Evolutionary conservation across 2,113 vertebrate genomes (phyloP).

Genomic region (Neotragus pygmaeus): DNA sequence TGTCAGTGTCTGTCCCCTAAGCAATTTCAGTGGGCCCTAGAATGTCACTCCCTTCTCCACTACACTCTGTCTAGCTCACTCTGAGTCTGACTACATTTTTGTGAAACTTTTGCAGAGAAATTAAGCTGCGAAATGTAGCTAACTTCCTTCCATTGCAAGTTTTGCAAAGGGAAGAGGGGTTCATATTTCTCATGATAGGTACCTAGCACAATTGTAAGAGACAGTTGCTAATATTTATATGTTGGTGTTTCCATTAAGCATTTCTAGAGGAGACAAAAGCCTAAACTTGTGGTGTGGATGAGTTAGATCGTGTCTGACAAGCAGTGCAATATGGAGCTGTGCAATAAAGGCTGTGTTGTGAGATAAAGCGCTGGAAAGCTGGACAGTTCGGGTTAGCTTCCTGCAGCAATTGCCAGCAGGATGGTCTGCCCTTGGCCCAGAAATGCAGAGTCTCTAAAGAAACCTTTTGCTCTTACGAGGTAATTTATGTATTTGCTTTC

Average conservation of each 20-base stretch:
- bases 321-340: background rate
- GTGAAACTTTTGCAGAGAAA: conserved; percentile 1
- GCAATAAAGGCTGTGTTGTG: background rate
- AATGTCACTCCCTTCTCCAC: background rate
- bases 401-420: background rate
- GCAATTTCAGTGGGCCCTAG: background rate
- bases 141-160: background rate
- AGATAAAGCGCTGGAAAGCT: background rate
- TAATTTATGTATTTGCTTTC: conserved; percentile 33
- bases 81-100: background rate
- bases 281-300: background rate
- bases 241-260: background rate
- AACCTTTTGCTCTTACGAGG: conserved; percentile 43
- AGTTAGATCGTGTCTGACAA: background rate
- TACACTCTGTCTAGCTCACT: background rate
- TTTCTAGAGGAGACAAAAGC: background rate
- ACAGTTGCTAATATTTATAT: background rate
- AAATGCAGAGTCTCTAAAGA: conserved; percentile 23
- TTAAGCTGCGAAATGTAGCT: conserved; percentile 1
- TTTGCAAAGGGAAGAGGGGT: background rate
- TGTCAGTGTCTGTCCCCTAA: background rate
- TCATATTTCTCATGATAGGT: background rate
- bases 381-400: background rate
- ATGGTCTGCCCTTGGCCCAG: background rate
- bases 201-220: conserved; percentile 31